Evolutionary conservation across 2,888 invertebrate species (phyloP).

Genomic region (Acanthosepion lycidas): DNA sequence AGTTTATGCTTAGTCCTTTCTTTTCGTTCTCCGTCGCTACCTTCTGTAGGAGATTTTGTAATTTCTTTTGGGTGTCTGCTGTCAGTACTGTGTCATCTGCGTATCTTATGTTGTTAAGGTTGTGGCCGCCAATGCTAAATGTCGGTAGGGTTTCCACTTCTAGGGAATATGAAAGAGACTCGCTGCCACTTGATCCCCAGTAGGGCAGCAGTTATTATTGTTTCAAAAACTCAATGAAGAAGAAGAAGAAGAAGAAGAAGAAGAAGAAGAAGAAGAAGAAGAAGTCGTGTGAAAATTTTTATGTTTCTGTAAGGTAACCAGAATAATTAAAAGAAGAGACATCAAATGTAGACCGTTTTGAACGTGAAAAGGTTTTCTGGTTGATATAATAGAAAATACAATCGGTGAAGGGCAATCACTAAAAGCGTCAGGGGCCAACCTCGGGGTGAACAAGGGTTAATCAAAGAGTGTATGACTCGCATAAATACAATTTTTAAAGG

Average conservation of each 20-base stretch:
- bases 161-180: not conserved
- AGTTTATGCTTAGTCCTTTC: too few relatives aligned
- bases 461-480: not conserved
- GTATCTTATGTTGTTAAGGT: too few relatives aligned
- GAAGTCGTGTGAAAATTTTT: not conserved
- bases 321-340: not conserved
- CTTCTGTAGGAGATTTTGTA: too few relatives aligned
- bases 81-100: too few relatives aligned
- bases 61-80: too few relatives aligned
- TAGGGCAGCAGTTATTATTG: not conserved
- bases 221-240: not conserved
- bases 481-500: slow-evolving; percentile 1
- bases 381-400: not conserved
- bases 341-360: not conserved
- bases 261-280: not conserved
- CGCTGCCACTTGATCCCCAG: not conserved
- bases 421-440: not conserved
- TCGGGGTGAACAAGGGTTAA: not conserved
- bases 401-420: slow-evolving; percentile 2
- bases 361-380: not conserved
- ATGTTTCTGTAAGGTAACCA: not conserved
- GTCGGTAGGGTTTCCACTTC: too few relatives aligned
- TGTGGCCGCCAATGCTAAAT: too few relatives aligned
- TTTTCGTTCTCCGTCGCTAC: too few relatives aligned
- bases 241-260: not conserved